These are phyloP conservation scores for Euzetes globulus DNA, from an alignment of 2,888 invertebrate species.

Conservation along the genomic window DNA sequence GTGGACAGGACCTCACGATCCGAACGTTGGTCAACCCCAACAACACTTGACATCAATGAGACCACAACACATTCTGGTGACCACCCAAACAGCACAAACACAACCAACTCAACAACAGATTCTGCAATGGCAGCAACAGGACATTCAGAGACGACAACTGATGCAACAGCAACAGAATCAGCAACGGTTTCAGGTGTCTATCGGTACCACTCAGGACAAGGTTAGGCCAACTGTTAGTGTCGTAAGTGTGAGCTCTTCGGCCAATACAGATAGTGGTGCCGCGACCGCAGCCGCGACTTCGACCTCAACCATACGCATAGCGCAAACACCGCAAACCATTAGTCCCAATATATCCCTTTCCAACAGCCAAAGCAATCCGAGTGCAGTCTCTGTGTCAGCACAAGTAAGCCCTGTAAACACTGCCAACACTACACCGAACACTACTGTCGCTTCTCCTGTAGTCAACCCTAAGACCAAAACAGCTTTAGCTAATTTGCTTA, in stretches of 20 bases:
- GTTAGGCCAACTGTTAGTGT: conserved; percentile 22
- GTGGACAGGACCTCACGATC: not conserved
- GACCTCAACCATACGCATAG: conserved; percentile 6
- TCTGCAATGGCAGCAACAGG: conserved; percentile 36
- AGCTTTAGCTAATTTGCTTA: conserved; percentile 87
- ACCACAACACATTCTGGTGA: conserved; percentile 23
- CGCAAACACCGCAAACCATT: conserved; percentile 34
- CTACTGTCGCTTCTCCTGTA: conserved; percentile 39
- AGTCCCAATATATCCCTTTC: conserved; percentile 41
- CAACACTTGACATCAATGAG: conserved; percentile 22
- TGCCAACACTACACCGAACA: conserved; percentile 37
- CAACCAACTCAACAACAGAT: conserved; percentile 36
- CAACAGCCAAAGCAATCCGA: conserved; percentile 34
- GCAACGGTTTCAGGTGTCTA: conserved; percentile 34
- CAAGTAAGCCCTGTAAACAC: conserved; percentile 31
- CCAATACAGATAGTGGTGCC: conserved; percentile 24
- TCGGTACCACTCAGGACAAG: not conserved
- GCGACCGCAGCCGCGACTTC: conserved; percentile 21
- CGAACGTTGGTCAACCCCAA: not conserved
- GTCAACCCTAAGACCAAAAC: conserved; percentile 88
- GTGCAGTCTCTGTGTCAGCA: not conserved
- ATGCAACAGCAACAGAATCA: conserved; percentile 36
- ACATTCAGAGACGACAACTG: conserved; percentile 29
- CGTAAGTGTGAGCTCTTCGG: conserved; percentile 14
- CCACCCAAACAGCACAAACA: not conserved